These are phyloP conservation scores for Apogon hyalosoma DNA, from an alignment of 2,797 vertebrate genomes.

Conservation along the genomic window DNA sequence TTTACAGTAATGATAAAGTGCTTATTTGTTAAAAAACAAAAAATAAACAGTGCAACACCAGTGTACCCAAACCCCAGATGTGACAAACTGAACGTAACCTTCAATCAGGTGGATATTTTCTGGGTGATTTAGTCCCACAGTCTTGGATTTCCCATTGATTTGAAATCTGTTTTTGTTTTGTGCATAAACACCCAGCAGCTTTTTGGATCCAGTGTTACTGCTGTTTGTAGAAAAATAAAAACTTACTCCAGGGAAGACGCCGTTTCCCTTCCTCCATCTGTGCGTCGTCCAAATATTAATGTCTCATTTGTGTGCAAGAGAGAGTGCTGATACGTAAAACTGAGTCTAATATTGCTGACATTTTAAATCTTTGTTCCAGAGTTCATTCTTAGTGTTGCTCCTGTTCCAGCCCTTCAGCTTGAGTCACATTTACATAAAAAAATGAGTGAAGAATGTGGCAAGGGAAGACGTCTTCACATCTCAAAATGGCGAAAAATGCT, in stretches of 20 bases:
- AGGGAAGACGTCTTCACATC: slow-evolving; percentile 69
- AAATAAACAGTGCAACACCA: slow-evolving; percentile 52
- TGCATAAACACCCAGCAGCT: slow-evolving; percentile 32
- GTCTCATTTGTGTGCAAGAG: slow-evolving; percentile 2
- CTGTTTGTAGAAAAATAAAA: slow-evolving; percentile 34
- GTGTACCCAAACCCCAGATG: slow-evolving; percentile 35
- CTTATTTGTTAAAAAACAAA: slow-evolving; percentile 19
- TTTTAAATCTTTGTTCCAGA: slow-evolving; percentile 9
- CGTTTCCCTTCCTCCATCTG: slow-evolving; percentile 6
- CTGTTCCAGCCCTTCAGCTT: slow-evolving; percentile 18
- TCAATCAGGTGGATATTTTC: slow-evolving; percentile 14
- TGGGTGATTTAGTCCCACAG: not conserved
- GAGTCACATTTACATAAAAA: slow-evolving; percentile 6
- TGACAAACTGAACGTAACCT: slow-evolving; percentile 29
- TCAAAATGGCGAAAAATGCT: slow-evolving; percentile 86
- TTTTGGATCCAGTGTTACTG: slow-evolving; percentile 27
- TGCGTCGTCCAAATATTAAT: not conserved
- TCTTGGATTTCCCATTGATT: not conserved
- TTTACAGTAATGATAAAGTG: slow-evolving; percentile 58
- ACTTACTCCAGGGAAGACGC: slow-evolving; percentile 2
- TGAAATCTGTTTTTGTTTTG: slow-evolving; percentile 29
- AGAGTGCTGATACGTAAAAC: slow-evolving; percentile 25
- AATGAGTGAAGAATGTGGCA: not conserved
- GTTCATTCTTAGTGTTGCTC: slow-evolving; percentile 19
- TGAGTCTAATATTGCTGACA: slow-evolving; percentile 14